Base-by-base conservation (phyloP, 1,140 invertebrate species). In the Muscidifurax raptorellus region DNA sequence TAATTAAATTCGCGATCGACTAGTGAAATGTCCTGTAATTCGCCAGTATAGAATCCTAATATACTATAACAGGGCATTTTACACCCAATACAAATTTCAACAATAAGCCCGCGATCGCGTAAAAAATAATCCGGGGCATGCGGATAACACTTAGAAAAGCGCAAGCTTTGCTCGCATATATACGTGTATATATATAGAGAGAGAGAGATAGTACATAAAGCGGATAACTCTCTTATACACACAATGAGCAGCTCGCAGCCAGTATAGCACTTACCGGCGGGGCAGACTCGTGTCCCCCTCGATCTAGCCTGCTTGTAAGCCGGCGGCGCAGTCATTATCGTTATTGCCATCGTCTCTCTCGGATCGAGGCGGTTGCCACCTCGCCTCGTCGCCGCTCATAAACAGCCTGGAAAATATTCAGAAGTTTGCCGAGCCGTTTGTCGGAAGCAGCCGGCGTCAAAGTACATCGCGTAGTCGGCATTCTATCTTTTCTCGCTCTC, bases 341-440 rank as follows among this genome's bases (percentile, higher is more conserved):
- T 76, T 82, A 82, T 86, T 82, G 77, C 77, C 30, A 74, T 83
- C 80, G 76, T 77, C 27, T 32, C 44, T 40, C 40, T 87, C 71
- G 85, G 77, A 52, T 78, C 64, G 36, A 52, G n/a, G 44, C 44
- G 10, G 28, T 18, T 27, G 69, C 64, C 64, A n/a, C 22, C 71
- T 40, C 18, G 36, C 36, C 74, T 79, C 47, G 52, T 83, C 52
- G 64, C 10, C 44, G 69, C 86, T 76, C 85, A 66, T 86, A 87
- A 86, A 83, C 82, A 84, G 75, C 77, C 76, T 84, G 72, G 82
- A 86, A 87, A 88, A 88, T 87, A 86, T 86, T 87, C 86, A 84
- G 78, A 87, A 87, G 87, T 87, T 86, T 83, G 82, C 84, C 71
- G 69, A 85, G 85, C 83, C 85, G 85, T 86, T 88, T 86, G 84